Percentiles rank a stretch among this genome's conserved stretches.
Conservation (phyloP, 1,140 invertebrate genomes). For the Brachionus manjavacas region DNA sequence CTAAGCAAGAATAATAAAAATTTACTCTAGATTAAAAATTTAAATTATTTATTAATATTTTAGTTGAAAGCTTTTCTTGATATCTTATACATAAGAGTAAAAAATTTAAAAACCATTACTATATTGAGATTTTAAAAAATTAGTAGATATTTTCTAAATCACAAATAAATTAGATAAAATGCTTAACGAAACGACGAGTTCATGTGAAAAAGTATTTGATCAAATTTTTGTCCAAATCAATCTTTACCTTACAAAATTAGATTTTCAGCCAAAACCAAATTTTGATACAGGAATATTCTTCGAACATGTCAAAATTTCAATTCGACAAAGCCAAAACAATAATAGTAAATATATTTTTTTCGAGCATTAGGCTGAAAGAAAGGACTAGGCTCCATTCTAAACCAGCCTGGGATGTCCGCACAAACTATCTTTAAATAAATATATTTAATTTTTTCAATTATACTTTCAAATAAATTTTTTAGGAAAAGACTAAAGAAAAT, state of each 20-base stretch:
- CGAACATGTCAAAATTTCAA: constrained; percentile 29
- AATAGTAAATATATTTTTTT: neutral
- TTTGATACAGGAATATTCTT: constrained; percentile 4
- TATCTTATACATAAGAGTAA: no score
- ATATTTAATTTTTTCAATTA: no score
- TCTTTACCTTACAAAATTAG: neutral
- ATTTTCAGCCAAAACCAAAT: neutral
- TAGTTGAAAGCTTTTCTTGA: no score
- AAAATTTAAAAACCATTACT: no score
- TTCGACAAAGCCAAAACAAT: constrained; percentile 12
- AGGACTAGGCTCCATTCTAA: no score
- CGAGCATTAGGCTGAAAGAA: no score
- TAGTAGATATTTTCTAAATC: neutral
- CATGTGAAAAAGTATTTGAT: neutral
- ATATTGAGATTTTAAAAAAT: neutral
- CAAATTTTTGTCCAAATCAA: neutral
- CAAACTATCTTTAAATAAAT: no score
- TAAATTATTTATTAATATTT: no score
- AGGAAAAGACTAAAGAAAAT: constrained; percentile 14
- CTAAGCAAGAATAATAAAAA: no score
- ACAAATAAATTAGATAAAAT: neutral
- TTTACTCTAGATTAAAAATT: no score
- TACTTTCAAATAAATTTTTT: no score
- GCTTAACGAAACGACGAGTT: neutral
- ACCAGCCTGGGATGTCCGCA: no score